Evolutionary conservation across 2,113 vertebrate genomes (phyloP), one percentile per base, ranked within the genome.

Genomic region (Hippocampus barbouri): DNA sequence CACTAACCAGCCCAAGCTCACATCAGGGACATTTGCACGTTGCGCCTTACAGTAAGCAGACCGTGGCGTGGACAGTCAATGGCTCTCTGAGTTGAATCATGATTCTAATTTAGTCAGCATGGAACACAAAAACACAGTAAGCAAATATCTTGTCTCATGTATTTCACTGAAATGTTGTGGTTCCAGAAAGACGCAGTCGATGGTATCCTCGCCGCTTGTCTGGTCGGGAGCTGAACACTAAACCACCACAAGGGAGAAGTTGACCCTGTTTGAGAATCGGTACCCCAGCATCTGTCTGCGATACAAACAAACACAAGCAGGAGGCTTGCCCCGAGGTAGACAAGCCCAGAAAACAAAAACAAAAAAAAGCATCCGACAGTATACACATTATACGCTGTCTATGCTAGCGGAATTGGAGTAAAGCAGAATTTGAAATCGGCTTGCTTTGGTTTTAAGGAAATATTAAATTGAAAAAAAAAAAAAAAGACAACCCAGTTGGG

Each of bases 181-280:
- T 43, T 49, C 61, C 30, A 56, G 34, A 66, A 65, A 40, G 43
- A 15, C 53, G 59, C 16, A 59, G 4, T 4, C 25, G 2, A 60
- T 41, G 70, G 61, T 72, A 25, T 72, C 25, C 27, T 63, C 62
- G 41, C 60, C 15, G 59, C 49, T 69, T 38, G 68, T 47, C 74
- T 76, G 71, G 70, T 69, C 69, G 75, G 76, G 62, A 61, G 66
- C 74, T 75, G 76, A 76, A 83, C 82, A 81, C 70, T 72, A 73
- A 79, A 88, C 74, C 79, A 79, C 88, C 87, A 80, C 85, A 75
- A 80, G 89, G 87, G 80, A 85, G 79, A 85, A 80, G 77, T 87
- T 89, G 89, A 90, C 89, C 88, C 86, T 86, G 76, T 87, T 88
- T 87, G 79, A 82, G 76, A 65, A 72, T 74, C 79, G 72, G 80